A percentile compares a stretch with the other conserved stretches of the same genome.
phyloP scores from a whole-genome alignment of 2,888 invertebrate species.

The Andrena praecox region DNA sequence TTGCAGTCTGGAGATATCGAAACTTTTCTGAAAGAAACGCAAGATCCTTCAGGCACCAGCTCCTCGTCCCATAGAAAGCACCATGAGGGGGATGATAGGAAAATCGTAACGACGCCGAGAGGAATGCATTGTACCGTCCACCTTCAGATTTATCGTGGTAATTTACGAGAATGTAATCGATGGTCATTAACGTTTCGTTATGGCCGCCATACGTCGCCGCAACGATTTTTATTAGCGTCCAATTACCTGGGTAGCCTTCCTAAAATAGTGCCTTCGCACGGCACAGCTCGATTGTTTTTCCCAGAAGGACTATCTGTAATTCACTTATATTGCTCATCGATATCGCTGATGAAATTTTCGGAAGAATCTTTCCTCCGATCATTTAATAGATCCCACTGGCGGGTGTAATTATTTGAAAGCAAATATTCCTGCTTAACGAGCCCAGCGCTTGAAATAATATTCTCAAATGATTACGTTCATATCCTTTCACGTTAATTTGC shows the following conservation, averaged over 20 bases:
- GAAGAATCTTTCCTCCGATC: background rate
- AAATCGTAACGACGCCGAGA: constrained; percentile 75
- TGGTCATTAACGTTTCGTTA: constrained; percentile 82
- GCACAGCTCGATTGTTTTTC: constrained; percentile 63
- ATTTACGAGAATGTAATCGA: constrained; percentile 82
- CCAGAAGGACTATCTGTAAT: constrained; percentile 34
- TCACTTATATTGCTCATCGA: constrained; percentile 45
- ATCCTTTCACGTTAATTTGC: constrained; percentile 35
- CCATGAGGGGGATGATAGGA: constrained; percentile 69
- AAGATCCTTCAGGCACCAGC: constrained; percentile 42
- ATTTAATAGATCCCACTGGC: no score
- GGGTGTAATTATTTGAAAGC: no score
- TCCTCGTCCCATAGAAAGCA: constrained; percentile 18
- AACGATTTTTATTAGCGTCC: constrained; percentile 80
- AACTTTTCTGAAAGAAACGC: constrained; percentile 33
- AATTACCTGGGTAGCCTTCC: constrained; percentile 63
- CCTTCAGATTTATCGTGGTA: constrained; percentile 81
- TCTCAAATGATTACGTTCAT: constrained; percentile 8
- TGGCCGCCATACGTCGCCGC: constrained; percentile 75
- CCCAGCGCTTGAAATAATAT: background rate
- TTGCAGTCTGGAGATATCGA: background rate
- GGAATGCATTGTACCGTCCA: constrained; percentile 76
- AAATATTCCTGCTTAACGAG: background rate
- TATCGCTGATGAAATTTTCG: constrained; percentile 25
- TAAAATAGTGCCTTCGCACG: constrained; percentile 67